Base-by-base conservation (phyloP, 1,140 invertebrate species). In the Drosophila novamexicana region DNA sequence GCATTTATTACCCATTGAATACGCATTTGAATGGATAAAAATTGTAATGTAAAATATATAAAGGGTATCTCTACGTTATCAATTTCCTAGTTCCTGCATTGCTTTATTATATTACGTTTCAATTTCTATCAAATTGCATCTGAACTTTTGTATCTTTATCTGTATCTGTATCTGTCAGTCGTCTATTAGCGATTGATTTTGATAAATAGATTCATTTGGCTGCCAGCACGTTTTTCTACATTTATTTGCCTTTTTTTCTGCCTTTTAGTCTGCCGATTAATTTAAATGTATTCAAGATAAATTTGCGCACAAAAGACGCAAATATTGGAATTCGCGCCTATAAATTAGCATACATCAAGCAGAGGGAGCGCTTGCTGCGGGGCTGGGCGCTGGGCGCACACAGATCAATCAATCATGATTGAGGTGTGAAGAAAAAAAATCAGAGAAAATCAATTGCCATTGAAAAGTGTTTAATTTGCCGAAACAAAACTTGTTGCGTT, bases 221-320 rank as follows among this genome's bases (percentile, higher is more conserved):
- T 39, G 65, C 53, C 37, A 40, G 56, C 57, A 12, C 42, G 29
- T 45, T 61, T 10, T 18, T 47, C 4, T 34, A 12, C 12, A 3
- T 12, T 37, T 49, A 5, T 29, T 29, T 29, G 22, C 22, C 2
- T 3, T 44, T 14, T 6, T 18, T 56, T 14, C 1, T 14, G 44
- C 3, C 3, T 45, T 47, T 2, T 4, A 16, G 42, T 54, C 57
- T 56, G 58, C 52, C 57, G 42, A 57, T 75, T 70, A 63, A 75
- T 63, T 75, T 70, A 75, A 75, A 70, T 50, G 50, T 70, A 70
- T 70, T 70, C 18, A 72, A 58, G 22, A 57, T 64, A 53, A 67
- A 42, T 59, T 68, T 34, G 36, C 39, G 39, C 9, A 37, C 37
- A 18, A 36, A 53, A 45, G 32, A 9, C 10, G 61, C 70, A 32